Evolutionary conservation across 1,140 invertebrate species (phyloP).

Genomic region (Heliconius melpomene): DNA sequence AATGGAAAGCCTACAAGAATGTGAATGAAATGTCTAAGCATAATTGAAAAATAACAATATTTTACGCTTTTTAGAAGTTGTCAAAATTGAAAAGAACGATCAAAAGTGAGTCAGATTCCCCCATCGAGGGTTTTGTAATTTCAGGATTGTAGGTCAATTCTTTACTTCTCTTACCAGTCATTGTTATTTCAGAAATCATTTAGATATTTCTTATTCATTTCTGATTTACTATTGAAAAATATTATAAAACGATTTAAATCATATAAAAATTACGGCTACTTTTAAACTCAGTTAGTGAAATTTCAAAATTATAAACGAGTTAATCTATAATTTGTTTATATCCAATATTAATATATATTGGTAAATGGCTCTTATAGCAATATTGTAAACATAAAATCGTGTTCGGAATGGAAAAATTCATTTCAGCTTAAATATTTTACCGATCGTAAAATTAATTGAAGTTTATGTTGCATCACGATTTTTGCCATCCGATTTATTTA

Average conservation of each 20-base stretch:
- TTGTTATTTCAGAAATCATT: too few relatives aligned
- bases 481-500: background rate
- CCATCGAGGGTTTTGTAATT: too few relatives aligned
- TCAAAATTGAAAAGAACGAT: too few relatives aligned
- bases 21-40: too few relatives aligned
- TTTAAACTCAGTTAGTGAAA: background rate
- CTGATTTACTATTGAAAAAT: background rate
- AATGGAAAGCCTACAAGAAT: too few relatives aligned
- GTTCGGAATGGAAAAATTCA: background rate
- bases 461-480: background rate
- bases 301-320: background rate
- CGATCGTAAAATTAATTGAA: constrained; percentile 14
- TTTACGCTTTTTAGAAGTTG: too few relatives aligned
- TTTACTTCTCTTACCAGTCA: too few relatives aligned
- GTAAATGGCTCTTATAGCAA: constrained; percentile 12
- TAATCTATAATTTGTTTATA: background rate
- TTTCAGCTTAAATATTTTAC: constrained; percentile 6
- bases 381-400: constrained; percentile 9
- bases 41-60: too few relatives aligned
- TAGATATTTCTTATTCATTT: too few relatives aligned
- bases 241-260: background rate
- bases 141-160: too few relatives aligned
- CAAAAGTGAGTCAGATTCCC: too few relatives aligned
- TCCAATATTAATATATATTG: constrained; percentile 2
- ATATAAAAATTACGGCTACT: background rate